A percentile compares a stretch with the other conserved stretches of the same genome.
Conservation (phyloP, 2,888 invertebrate species). For the Aphidius colemani region DNA sequence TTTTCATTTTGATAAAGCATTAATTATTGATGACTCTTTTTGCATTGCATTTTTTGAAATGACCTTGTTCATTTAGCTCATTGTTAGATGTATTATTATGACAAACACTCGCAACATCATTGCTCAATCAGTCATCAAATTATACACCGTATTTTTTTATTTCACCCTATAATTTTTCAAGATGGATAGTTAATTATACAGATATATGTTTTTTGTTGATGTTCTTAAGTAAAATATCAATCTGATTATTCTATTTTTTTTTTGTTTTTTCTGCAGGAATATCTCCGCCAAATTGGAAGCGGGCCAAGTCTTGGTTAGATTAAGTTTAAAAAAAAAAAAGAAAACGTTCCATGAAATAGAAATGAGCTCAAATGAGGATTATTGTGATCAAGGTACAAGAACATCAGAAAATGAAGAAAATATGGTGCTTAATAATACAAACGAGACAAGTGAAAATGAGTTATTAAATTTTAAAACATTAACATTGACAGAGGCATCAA, state of each 20-base stretch:
- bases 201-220: not conserved
- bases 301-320: not conserved
- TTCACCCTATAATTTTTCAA: not conserved
- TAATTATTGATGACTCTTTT: too few species aligned
- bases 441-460: too few species aligned
- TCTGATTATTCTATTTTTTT: not conserved
- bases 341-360: constrained; percentile 16
- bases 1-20: too few species aligned
- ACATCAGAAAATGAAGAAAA: constrained; percentile 17
- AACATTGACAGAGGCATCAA: not conserved
- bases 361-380: constrained; percentile 24
- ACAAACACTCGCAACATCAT: too few species aligned
- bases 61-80: constrained; percentile 18
- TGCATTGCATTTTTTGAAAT: not conserved
- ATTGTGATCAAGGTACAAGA: constrained; percentile 17
- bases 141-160: not conserved
- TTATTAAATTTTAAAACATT: not conserved
- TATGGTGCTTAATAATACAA: constrained; percentile 20
- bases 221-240: too few species aligned
- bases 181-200: not conserved
- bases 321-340: too few species aligned
- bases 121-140: not conserved
- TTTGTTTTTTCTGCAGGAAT: not conserved
- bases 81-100: not conserved
- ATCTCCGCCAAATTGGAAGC: not conserved